phyloP scores from a whole-genome alignment of 2,113 vertebrate species.

The Syngnathus scovelli region DNA sequence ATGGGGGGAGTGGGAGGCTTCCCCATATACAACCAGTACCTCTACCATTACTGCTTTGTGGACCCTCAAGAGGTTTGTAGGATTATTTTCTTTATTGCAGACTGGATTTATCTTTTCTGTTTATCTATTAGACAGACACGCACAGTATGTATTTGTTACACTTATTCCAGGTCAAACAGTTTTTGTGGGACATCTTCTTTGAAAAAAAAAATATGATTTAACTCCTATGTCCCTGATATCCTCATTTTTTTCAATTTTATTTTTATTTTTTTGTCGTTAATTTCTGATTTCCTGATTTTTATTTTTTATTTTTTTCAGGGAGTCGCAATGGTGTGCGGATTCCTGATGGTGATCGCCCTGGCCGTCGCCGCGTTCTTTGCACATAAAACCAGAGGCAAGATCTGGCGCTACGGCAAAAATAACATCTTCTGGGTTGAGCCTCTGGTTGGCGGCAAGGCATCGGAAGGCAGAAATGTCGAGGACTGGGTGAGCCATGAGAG shows the following conservation, averaged over 20 bases:
- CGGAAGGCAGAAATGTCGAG: constrained; percentile 82
- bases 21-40: constrained; percentile 79
- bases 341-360: constrained; percentile 77
- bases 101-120: neutral
- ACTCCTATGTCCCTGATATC: neutral
- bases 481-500: constrained; percentile 79
- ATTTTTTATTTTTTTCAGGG: constrained; percentile 60
- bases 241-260: too few relatives aligned
- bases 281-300: too few relatives aligned
- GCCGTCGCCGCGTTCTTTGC: constrained; percentile 77
- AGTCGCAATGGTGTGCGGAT: constrained; percentile 82
- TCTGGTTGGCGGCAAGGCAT: constrained; percentile 47
- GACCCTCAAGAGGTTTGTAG: constrained; percentile 84
- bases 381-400: constrained; percentile 78
- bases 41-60: constrained; percentile 90
- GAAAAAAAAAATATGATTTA: constrained; percentile 5
- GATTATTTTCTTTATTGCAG: neutral
- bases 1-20: constrained; percentile 65
- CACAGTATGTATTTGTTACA: neutral
- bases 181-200: constrained; percentile 26
- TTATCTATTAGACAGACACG: neutral
- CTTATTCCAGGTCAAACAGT: constrained; percentile 10
- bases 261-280: too few relatives aligned
- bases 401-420: constrained; percentile 80
- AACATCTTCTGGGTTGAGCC: constrained; percentile 82